phyloP scores from a whole-genome alignment of 1,140 invertebrate species.

The Plutomurus gul region DNA sequence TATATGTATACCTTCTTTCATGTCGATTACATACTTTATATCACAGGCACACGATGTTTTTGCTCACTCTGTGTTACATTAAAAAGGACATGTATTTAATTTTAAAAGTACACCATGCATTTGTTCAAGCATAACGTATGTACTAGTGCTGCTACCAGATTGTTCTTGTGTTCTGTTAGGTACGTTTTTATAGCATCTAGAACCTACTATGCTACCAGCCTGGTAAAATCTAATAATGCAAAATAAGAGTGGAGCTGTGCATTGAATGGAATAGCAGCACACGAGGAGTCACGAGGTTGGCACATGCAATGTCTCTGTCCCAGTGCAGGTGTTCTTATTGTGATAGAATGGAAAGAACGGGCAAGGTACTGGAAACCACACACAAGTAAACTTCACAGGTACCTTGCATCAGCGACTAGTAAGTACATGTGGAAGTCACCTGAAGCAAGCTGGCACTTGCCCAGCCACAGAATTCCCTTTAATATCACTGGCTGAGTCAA shows the following conservation, averaged over 20 bases:
- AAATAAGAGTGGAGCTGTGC: neutral
- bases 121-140: neutral
- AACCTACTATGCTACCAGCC: neutral
- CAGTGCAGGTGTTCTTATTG: neutral
- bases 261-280: neutral
- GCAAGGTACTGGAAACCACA: neutral
- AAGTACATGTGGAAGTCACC: neutral
- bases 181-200: neutral
- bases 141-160: neutral
- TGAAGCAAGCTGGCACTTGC: neutral
- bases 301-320: slow-evolving; percentile 8
- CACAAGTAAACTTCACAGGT: neutral
- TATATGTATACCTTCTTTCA: too few species aligned
- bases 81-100: too few species aligned
- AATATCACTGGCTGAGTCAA: neutral
- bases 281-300: slow-evolving; percentile 23
- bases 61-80: too few species aligned
- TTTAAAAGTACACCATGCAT: too few species aligned
- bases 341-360: neutral
- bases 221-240: neutral
- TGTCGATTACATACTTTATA: too few species aligned
- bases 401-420: too few species aligned
- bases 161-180: neutral
- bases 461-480: neutral
- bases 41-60: too few species aligned